Conservation (phyloP, 2,113 vertebrate species). For the Ptilonorhynchus violaceus region DNA sequence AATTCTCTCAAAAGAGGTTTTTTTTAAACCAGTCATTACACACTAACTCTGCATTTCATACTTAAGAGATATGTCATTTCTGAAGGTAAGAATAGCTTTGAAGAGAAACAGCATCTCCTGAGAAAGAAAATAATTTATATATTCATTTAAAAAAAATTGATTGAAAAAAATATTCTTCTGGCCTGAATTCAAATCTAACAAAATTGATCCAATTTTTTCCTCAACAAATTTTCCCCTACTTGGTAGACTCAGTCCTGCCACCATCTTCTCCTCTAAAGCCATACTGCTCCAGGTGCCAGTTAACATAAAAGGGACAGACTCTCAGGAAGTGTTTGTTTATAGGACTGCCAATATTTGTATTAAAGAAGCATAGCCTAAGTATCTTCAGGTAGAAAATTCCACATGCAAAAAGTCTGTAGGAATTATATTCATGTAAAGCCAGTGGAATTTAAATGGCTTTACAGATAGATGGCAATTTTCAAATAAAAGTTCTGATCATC, state of each 20-base stretch:
- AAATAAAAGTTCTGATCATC: not conserved
- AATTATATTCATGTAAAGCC: not conserved
- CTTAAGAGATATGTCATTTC: not conserved
- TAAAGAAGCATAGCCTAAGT: not conserved
- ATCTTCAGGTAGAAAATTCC: not conserved
- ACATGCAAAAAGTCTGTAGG: not conserved
- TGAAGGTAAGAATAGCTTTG: not conserved
- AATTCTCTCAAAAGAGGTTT: not conserved
- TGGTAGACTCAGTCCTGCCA: not conserved
- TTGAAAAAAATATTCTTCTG: not conserved
- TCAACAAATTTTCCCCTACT: not conserved
- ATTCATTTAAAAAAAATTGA: not conserved
- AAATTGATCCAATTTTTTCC: not conserved
- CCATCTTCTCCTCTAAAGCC: not conserved
- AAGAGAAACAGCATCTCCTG: not conserved
- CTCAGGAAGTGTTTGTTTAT: not conserved
- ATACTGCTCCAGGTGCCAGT: not conserved
- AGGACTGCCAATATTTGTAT: not conserved
- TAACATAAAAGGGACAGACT: not conserved
- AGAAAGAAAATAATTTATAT: not conserved
- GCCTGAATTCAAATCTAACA: not conserved
- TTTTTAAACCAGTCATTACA: not conserved
- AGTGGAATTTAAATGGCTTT: not conserved
- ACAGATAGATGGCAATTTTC: not conserved
- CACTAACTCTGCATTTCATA: not conserved